Base-by-base conservation (phyloP, 2,113 vertebrate genomes). In the human (Homo sapiens) region DNA sequence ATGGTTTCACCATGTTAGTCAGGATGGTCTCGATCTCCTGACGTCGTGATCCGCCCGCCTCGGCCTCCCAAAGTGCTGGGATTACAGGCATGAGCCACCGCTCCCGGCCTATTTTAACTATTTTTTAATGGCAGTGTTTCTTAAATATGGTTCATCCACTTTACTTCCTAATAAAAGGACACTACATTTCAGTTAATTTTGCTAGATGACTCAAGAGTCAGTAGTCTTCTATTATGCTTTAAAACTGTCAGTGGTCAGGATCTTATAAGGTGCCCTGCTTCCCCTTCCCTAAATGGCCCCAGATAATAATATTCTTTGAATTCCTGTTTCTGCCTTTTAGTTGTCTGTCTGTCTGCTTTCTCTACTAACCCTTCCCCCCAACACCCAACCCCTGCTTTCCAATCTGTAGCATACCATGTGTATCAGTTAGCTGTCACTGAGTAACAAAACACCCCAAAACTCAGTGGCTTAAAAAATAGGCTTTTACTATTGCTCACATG, bases 111-210 rank as follows among this genome's bases (percentile, higher is more conserved):
- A 35, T 78, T 22, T 78, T 73, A 86, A 25, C 52, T 55, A 20
- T 55, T 94, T 93, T 76, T 82, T 87, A 93, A 38, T 76, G 59
- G 82, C 50, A 82, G 9, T 70, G 59, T 93, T 84, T 79, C 93
- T 97, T 73, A 68, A 81, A 59, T 43, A 9, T 23, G 16, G 9
- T 57, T 73, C 43, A 59, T 48, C 38, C 4, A 3, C 9, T 81
- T 72, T 68, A 38, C 55, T 92, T 89, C 75, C 70, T 75, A 45
- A 93, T 88, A 94, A 82, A 88, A 45, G 50, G 32, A 64, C 17
- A 50, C 25, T 85, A 22, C 40, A 43, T 93, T 85, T 73, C 27
- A 50, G 72, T n/a, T 88, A 2, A 9, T 45, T 72, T 79, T 81
- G 66, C 85, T 93, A 57, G 40, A 13, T 95, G 40, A 45, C 43